Percentiles rank a stretch among this genome's conserved stretches.
These are phyloP conservation scores for Girardinichthys multiradiatus DNA, from an alignment of 2,113 vertebrate genomes.

Conservation along the genomic window DNA sequence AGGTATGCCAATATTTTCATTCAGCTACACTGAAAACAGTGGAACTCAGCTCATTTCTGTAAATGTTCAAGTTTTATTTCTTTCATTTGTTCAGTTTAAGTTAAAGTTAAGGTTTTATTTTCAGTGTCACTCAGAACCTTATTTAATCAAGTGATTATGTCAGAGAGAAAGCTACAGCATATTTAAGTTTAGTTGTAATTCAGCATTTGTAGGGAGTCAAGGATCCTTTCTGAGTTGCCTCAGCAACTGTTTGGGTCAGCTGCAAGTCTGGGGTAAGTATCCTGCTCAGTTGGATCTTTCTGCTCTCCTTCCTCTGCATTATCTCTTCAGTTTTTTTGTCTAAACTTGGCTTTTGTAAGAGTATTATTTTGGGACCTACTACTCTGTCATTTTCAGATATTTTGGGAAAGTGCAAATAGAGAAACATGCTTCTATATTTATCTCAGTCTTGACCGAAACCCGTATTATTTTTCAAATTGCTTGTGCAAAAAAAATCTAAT, in stretches of 20 bases:
- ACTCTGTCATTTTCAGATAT: not conserved
- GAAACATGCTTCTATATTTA: not conserved
- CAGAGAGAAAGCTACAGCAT: slow-evolving; percentile 4
- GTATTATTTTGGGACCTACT: not conserved
- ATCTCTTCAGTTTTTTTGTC: not conserved
- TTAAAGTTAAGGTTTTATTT: not conserved
- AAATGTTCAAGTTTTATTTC: not conserved
- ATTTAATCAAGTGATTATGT: not conserved
- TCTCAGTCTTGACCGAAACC: not conserved
- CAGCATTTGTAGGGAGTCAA: slow-evolving; percentile 43
- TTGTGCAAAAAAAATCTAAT: not conserved
- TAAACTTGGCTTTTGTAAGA: not conserved
- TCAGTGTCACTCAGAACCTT: not conserved
- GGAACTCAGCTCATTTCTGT: slow-evolving; percentile 2
- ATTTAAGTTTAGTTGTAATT: slow-evolving; percentile 33
- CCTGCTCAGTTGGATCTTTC: not conserved
- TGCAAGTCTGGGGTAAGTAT: slow-evolving; percentile 69
- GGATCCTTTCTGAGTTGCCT: slow-evolving; percentile 71
- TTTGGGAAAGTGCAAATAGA: not conserved
- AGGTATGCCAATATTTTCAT: slow-evolving; percentile 62
- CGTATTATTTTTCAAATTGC: not conserved
- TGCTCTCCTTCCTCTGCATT: not conserved
- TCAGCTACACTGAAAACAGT: slow-evolving; percentile 34
- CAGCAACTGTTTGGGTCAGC: slow-evolving; percentile 62
- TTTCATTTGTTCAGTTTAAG: not conserved